These are phyloP conservation scores for Hemistola chrysoprasaria DNA, from an alignment of 2,888 invertebrate species.

Conservation along the genomic window DNA sequence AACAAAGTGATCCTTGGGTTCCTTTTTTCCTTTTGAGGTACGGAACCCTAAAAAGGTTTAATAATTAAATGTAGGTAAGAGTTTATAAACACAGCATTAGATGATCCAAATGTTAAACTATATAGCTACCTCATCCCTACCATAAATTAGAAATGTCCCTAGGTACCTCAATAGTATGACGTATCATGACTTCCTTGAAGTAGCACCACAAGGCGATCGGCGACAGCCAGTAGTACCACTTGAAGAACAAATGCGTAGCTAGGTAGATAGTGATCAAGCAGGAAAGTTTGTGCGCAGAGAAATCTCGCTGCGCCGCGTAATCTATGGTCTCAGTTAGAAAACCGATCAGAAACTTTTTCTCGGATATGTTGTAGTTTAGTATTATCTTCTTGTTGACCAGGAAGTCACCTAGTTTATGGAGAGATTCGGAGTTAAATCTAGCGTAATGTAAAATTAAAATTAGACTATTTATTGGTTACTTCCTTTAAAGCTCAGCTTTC, in stretches of 20 bases:
- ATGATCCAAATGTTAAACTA: no score
- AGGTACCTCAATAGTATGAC: conserved; percentile 69
- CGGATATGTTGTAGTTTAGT: conserved; percentile 49
- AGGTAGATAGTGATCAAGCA: conserved; percentile 60
- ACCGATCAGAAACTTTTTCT: conserved; percentile 53
- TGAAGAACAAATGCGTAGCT: conserved; percentile 57
- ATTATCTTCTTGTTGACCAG: conserved; percentile 57
- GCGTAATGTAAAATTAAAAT: neutral
- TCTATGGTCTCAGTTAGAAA: conserved; percentile 53
- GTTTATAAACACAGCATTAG: no score
- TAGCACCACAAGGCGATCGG: conserved; percentile 58
- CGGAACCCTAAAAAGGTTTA: no score
- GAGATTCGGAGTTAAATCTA: no score
- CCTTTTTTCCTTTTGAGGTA: no score
- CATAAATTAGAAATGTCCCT: no score
- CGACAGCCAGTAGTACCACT: conserved; percentile 63
- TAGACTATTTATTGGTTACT: no score
- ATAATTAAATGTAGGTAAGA: no score
- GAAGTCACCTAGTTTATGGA: conserved; percentile 40
- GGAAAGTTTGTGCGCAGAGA: conserved; percentile 52
- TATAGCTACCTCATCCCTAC: no score
- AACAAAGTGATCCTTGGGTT: no score
- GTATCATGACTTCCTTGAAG: conserved; percentile 65
- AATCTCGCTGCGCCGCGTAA: conserved; percentile 62
- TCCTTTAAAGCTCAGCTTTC: no score